These are phyloP conservation scores for Zygogramma bicolorata DNA, from an alignment of 2,888 invertebrate species.

Conservation along the genomic window DNA sequence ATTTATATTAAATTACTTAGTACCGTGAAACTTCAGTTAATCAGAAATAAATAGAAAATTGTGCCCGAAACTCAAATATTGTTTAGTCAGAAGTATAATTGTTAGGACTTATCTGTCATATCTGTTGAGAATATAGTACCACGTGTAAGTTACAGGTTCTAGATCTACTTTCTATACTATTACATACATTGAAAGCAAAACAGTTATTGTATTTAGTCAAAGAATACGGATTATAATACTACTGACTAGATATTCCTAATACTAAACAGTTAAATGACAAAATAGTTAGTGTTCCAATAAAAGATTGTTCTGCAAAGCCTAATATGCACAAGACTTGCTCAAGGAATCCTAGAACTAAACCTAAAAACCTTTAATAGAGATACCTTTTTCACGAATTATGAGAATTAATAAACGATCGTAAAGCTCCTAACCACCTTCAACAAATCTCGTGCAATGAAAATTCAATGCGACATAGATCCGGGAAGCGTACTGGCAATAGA, in stretches of 20 bases:
- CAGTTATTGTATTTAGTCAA: not conserved
- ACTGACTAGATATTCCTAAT: not conserved
- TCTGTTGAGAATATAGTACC: too few relatives aligned
- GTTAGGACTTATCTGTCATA: too few relatives aligned
- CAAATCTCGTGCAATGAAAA: too few relatives aligned
- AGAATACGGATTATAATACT: not conserved
- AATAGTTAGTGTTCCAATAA: not conserved
- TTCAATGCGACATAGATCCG: slow-evolving; percentile 75
- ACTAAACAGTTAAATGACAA: not conserved
- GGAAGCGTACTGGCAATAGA: too few relatives aligned
- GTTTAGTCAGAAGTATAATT: not conserved
- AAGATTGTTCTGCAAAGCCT: too few relatives aligned
- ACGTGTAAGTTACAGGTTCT: too few relatives aligned
- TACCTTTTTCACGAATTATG: too few relatives aligned
- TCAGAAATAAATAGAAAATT: not conserved
- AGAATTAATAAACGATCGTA: too few relatives aligned
- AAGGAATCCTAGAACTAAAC: not conserved
- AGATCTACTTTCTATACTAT: not conserved
- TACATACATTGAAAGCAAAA: not conserved
- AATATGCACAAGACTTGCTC: not conserved
- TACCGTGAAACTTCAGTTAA: not conserved
- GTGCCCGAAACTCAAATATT: not conserved
- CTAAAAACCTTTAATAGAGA: too few relatives aligned
- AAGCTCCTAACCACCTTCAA: too few relatives aligned
- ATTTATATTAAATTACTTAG: not conserved